Conservation (phyloP, 2,113 vertebrate species). For the Pyrgilauda ruficollis region DNA sequence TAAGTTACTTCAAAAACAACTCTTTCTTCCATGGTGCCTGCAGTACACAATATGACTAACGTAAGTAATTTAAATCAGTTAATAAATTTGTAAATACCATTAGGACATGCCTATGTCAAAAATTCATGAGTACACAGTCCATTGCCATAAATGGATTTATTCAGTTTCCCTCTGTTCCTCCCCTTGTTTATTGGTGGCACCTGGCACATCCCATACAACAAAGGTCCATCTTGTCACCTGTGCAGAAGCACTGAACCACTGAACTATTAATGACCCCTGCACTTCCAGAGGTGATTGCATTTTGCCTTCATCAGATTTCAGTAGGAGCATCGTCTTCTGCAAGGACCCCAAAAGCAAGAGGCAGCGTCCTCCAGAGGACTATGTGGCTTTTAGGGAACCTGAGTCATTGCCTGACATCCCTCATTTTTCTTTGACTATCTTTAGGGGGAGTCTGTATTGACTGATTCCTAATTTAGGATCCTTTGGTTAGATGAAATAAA, state of each 20-base stretch:
- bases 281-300: neutral
- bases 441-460: neutral
- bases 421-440: neutral
- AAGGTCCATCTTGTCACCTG: neutral
- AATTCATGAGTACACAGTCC: neutral
- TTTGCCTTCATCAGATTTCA: neutral
- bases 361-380: neutral
- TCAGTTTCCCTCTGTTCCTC: neutral
- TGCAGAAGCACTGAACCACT: neutral
- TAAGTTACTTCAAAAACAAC: neutral
- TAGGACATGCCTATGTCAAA: neutral
- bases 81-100: neutral
- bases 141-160: neutral
- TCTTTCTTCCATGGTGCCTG: neutral
- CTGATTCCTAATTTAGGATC: neutral
- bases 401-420: fast-evolving
- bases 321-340: fast-evolving
- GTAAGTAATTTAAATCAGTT: neutral
- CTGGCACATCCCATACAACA: neutral
- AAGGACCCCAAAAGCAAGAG: neutral
- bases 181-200: neutral
- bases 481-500: neutral
- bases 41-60: neutral
- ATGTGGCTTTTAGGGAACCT: neutral
- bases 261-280: fast-evolving